These are phyloP conservation scores for Venusia cambrica DNA, from an alignment of 2,888 invertebrate species.

Conservation along the genomic window DNA sequence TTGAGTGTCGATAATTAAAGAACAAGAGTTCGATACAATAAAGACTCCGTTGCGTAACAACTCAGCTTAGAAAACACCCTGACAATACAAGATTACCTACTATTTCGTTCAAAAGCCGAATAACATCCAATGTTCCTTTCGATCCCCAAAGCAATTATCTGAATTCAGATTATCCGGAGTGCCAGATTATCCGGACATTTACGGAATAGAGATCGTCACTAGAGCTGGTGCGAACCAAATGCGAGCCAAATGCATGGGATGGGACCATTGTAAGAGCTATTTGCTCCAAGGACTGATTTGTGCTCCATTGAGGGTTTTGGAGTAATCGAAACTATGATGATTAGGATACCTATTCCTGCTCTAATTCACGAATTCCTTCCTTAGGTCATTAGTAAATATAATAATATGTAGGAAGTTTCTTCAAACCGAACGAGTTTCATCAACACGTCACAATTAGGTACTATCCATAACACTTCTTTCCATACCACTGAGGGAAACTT, in stretches of 20 bases:
- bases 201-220: constrained; percentile 24
- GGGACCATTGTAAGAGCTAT: constrained; percentile 43
- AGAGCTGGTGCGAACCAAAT: constrained; percentile 38
- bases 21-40: no score
- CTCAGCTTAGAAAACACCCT: constrained; percentile 1
- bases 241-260: constrained; percentile 32
- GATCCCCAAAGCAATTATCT: constrained; percentile 22
- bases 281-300: constrained; percentile 26
- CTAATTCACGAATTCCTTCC: no score
- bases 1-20: no score
- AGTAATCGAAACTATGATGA: constrained; percentile 16
- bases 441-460: no score
- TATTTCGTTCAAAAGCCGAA: constrained; percentile 6
- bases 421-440: no score
- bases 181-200: constrained; percentile 14
- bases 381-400: no score
- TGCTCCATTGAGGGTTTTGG: constrained; percentile 18
- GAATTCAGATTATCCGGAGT: constrained; percentile 12
- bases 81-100: constrained; percentile 6
- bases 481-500: no score
- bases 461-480: no score
- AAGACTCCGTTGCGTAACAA: neutral
- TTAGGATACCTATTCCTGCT: constrained; percentile 1
- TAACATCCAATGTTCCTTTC: constrained; percentile 15
- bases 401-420: no score